A percentile compares a stretch with the other conserved stretches of the same genome.
Evolutionary conservation across 2,797 vertebrate species (phyloP).

Genomic region (Borostomias antarcticus): DNA sequence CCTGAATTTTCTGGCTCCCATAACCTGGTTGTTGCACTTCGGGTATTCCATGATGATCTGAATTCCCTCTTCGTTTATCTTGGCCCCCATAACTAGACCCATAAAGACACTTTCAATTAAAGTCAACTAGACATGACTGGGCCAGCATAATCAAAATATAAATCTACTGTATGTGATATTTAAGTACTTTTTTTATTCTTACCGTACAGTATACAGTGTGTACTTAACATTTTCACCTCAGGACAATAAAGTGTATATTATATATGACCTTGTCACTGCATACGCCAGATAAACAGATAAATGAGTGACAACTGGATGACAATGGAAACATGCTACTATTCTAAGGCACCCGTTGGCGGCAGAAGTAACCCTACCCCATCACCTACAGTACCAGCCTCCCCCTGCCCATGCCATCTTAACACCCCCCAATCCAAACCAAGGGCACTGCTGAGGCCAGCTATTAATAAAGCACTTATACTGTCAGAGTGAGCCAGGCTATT

Average conservation of each 20-base stretch:
- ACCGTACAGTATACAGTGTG: no score
- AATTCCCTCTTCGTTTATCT: background rate
- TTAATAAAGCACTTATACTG: slow-evolving; percentile 67
- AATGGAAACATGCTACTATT: slow-evolving; percentile 37
- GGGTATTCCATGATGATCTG: background rate
- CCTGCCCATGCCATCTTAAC: no score
- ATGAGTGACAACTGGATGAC: slow-evolving; percentile 47
- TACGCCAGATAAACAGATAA: no score
- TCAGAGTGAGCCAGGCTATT: slow-evolving; percentile 37
- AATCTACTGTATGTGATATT: no score
- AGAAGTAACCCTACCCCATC: slow-evolving; percentile 18
- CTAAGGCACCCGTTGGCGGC: slow-evolving; percentile 27
- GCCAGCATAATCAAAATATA: no score
- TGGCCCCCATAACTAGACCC: no score
- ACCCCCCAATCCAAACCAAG: background rate
- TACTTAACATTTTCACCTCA: no score
- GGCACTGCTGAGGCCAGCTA: slow-evolving; percentile 53
- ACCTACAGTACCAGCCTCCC: slow-evolving; percentile 10
- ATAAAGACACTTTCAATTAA: no score
- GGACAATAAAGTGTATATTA: no score
- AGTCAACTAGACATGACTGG: no score
- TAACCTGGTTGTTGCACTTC: background rate
- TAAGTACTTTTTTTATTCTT: no score
- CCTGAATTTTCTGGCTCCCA: slow-evolving; percentile 22
- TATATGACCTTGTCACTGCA: no score